Base-by-base conservation (phyloP, 2,888 invertebrate species). In the Phania funesta region DNA sequence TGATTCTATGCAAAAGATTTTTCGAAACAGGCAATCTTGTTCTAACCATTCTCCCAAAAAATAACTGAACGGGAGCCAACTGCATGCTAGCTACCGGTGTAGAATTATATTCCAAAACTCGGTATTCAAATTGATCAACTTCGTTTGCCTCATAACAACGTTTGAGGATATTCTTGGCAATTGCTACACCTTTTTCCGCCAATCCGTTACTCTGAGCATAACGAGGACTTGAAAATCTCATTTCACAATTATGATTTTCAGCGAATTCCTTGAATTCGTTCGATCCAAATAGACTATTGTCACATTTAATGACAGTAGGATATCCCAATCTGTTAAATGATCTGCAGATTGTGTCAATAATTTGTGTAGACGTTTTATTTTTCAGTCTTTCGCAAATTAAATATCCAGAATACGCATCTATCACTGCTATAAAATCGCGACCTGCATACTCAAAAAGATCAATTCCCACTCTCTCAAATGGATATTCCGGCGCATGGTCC, bases 151-250 rank as follows among this genome's bases (percentile, higher is more conserved):
- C 46, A 50, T 26, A 71, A 38, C 48, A 71, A 1, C 70, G 70
- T 5, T 65, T 65, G 0, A 65, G 16, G 1, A 50, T 65, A 5
- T 50, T 50, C 35, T 65, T 65, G 0, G 38, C 70, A 1, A 71
- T 74, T 9, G 74, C 18, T 16, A 56, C 74, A 5, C 65, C 65
- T 11, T 67, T 64, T 26, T 67, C 75, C 4, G 67, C 75, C 11
- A 58, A 32, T 1, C 65, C 75, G 24, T 74, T 74, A 16, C 54
- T 64, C 41, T 76, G 56, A 3, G 75, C 41, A 58, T 76, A 76
- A 1, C 75, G n/a, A 0, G 50, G 67, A 76, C 76, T 60, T 77
- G 76, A 80, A 75, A 83, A 26, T 83, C 70, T 64, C 85, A 78
- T 7, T 85, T 87, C 8, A 52, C 38, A 29, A 44, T 71, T 60